phyloP scores from a whole-genome alignment of 2,888 invertebrate species.

The Ornithoptera priamus region DNA sequence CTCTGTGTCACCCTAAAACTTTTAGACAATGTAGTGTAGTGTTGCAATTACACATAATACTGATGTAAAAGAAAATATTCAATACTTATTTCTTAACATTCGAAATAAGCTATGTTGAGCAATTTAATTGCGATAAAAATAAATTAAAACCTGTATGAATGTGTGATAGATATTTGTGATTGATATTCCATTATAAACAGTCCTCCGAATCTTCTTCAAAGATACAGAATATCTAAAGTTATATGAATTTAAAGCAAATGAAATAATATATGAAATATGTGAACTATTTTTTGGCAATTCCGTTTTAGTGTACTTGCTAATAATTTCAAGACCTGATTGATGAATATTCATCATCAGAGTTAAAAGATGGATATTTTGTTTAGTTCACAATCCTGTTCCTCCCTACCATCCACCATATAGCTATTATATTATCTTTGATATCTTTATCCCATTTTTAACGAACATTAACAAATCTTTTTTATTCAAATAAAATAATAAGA shows the following conservation, averaged over 20 bases:
- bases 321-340: not conserved
- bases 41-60: not conserved
- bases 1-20: no score
- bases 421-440: no score
- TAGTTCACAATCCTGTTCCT: no score
- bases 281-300: not conserved
- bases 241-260: not conserved
- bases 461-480: no score
- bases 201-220: not conserved
- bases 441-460: no score
- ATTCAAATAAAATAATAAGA: no score
- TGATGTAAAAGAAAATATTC: not conserved
- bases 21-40: not conserved
- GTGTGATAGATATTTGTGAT: not conserved
- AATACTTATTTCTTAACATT: constrained; percentile 1
- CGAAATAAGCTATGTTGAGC: not conserved
- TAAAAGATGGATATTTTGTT: no score
- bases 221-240: no score
- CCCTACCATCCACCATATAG: no score
- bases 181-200: not conserved
- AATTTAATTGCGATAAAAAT: not conserved
- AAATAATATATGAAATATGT: not conserved
- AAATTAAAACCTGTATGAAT: not conserved
- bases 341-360: no score
- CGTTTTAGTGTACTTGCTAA: not conserved